Conservation (phyloP, 2,797 vertebrate species). For the Neosalanx taihuensis region DNA sequence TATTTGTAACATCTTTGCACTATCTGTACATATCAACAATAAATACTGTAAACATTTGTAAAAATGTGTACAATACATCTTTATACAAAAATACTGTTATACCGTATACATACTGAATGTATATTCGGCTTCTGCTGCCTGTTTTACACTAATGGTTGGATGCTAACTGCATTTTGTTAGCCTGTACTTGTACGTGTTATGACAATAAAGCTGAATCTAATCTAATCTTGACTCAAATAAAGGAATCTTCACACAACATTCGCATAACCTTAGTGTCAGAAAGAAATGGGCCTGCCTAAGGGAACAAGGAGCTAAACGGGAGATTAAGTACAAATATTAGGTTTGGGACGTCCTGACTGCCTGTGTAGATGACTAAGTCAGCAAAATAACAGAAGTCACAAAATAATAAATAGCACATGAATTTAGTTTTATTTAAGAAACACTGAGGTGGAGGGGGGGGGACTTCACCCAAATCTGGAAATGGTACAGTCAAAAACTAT, state of each 20-base stretch:
- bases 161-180: no score
- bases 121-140: not conserved
- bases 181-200: no score
- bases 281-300: conserved; percentile 4
- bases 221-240: no score
- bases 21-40: no score
- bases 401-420: conserved; percentile 71
- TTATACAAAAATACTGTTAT: no score
- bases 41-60: no score
- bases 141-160: no score
- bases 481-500: conserved; percentile 42
- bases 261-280: no score
- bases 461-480: conserved; percentile 51
- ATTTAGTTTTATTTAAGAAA: conserved; percentile 76
- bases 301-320: conserved; percentile 19
- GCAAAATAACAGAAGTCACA: conserved; percentile 41
- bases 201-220: no score
- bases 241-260: no score
- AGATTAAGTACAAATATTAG: conserved; percentile 7
- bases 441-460: conserved; percentile 41
- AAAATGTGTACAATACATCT: no score
- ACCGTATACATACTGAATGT: no score
- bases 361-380: not conserved
- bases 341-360: not conserved
- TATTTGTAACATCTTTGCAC: not conserved